Conservation (phyloP, 2,113 vertebrate species). For the Pan paniscus region DNA sequence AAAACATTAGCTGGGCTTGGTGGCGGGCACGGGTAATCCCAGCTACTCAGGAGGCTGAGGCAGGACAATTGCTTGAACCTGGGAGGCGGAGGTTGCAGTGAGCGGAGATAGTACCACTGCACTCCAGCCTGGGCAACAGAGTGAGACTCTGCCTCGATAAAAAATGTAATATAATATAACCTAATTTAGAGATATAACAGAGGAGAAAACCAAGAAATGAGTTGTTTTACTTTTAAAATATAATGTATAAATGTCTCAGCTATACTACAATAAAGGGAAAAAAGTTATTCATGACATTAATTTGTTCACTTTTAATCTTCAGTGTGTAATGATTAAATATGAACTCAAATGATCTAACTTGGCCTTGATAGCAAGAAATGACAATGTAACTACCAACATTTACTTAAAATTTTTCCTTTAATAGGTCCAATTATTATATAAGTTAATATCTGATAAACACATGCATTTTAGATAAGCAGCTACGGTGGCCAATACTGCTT, state of each 20-base stretch:
- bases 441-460: constrained; percentile 50
- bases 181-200: neutral
- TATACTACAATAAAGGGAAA: neutral
- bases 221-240: constrained; percentile 38
- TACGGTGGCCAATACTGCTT: constrained; percentile 3
- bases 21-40: too few relatives aligned
- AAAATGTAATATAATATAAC: neutral
- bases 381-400: neutral
- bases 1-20: too few relatives aligned
- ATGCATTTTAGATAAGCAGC: constrained; percentile 42
- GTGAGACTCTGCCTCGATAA: too few relatives aligned
- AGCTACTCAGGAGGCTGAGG: too few relatives aligned
- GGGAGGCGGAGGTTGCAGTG: too few relatives aligned
- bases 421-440: constrained; percentile 27
- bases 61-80: too few relatives aligned
- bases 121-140: too few relatives aligned
- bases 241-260: neutral
- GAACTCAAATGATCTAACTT: constrained; percentile 43
- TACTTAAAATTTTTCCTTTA: constrained; percentile 49
- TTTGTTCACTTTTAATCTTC: constrained; percentile 15
- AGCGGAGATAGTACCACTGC: too few relatives aligned
- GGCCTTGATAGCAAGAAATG: constrained; percentile 20
- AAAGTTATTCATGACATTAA: constrained; percentile 1
- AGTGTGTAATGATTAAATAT: constrained; percentile 13
- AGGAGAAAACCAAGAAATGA: neutral